A percentile compares a stretch with the other conserved stretches of the same genome.
Evolutionary conservation across 2,888 invertebrate species (phyloP).

Genomic region (Eustalomyia histrio): DNA sequence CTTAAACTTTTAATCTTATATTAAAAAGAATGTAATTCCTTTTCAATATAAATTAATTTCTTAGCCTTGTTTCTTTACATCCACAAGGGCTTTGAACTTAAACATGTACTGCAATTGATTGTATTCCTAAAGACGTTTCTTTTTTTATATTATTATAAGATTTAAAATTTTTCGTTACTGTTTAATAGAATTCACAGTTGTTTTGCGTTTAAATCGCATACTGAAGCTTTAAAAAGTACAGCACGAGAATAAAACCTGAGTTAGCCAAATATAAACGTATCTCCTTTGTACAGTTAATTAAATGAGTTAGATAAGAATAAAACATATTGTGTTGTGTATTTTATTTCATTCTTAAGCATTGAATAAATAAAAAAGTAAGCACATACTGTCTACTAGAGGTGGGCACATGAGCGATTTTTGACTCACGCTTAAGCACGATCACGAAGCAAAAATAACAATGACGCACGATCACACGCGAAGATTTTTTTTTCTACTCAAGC

Average conservation of each 20-base stretch:
- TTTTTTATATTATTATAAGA: constrained; percentile 12
- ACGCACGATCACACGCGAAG: too few relatives aligned
- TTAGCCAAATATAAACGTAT: too few relatives aligned
- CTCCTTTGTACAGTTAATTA: too few relatives aligned
- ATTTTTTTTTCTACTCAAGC: too few relatives aligned
- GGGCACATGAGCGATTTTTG: too few relatives aligned
- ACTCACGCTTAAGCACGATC: too few relatives aligned
- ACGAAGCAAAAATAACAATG: too few relatives aligned
- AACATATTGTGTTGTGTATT: too few relatives aligned
- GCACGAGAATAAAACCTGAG: constrained; percentile 37
- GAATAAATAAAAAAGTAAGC: too few relatives aligned
- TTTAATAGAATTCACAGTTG: constrained; percentile 1
- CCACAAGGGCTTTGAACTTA: constrained; percentile 49
- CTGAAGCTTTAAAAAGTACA: constrained; percentile 48
- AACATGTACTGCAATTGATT: constrained; percentile 48
- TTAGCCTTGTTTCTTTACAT: constrained; percentile 7
- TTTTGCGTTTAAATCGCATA: constrained; percentile 42
- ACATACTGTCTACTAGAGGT: too few relatives aligned
- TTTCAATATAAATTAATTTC: constrained; percentile 1
- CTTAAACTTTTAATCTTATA: neutral
- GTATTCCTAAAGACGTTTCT: constrained; percentile 32
- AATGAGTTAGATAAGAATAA: too few relatives aligned
- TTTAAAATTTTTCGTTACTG: constrained; percentile 8
- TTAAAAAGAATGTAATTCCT: neutral
- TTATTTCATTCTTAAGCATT: too few relatives aligned